phyloP scores from a whole-genome alignment of 2,113 vertebrate species.

The Rhinichthys klamathensis region DNA sequence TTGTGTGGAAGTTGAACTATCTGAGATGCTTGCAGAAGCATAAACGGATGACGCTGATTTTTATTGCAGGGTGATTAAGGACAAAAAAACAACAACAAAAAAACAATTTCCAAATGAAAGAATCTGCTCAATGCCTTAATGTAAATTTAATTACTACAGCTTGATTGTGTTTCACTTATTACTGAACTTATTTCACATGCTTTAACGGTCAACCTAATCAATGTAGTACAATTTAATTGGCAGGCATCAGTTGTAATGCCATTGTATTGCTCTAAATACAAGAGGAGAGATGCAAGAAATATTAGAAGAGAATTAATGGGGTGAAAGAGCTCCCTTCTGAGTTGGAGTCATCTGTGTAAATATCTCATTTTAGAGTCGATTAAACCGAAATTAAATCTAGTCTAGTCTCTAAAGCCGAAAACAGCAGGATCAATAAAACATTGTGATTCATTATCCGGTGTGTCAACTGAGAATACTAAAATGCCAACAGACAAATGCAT shows the following conservation, averaged over 20 bases:
- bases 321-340: conserved; percentile 21
- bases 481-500: background rate
- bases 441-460: conserved; percentile 20
- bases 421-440: conserved; percentile 45
- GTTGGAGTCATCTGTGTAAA: conserved; percentile 36
- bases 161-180: conserved; percentile 23
- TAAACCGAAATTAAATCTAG: conserved; percentile 54
- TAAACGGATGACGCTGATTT: background rate
- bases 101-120: background rate
- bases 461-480: conserved; percentile 24
- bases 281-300: conserved; percentile 6
- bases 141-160: conserved; percentile 9
- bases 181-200: background rate
- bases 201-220: background rate
- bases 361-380: conserved; percentile 58
- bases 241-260: conserved; percentile 13
- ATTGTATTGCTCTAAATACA: conserved; percentile 14
- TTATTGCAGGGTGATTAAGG: background rate
- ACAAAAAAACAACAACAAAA: background rate
- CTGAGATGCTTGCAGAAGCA: background rate
- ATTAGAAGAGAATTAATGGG: conserved; percentile 43
- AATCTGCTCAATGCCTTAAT: background rate
- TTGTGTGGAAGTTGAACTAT: background rate
- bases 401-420: conserved; percentile 37
- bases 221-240: conserved; percentile 14